phyloP scores from a whole-genome alignment of 2,888 invertebrate genomes.

The Belgica antarctica region DNA sequence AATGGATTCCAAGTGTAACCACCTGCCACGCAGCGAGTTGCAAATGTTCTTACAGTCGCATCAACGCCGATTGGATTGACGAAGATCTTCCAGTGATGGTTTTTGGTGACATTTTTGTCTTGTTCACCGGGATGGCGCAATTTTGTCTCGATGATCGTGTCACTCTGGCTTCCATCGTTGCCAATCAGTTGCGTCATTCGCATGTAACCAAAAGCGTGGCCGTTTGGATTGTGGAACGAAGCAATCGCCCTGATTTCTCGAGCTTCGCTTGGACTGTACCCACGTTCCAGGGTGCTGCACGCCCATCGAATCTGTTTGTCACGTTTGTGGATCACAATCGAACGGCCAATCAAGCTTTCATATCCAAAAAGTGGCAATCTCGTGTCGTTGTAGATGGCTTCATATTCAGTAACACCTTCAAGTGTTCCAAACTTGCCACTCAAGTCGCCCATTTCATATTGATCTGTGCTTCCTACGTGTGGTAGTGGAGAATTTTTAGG shows the following conservation, averaged over 20 bases:
- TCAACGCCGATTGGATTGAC: slow-evolving; percentile 91
- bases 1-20: slow-evolving; percentile 91
- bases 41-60: slow-evolving; percentile 75
- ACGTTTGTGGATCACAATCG: slow-evolving; percentile 77
- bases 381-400: slow-evolving; percentile 71
- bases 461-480: slow-evolving; percentile 71
- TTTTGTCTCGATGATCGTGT: slow-evolving; percentile 86
- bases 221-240: slow-evolving; percentile 85
- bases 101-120: slow-evolving; percentile 76
- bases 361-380: slow-evolving; percentile 78
- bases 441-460: slow-evolving; percentile 82
- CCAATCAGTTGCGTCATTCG: slow-evolving; percentile 86
- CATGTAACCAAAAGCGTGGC: slow-evolving; percentile 81
- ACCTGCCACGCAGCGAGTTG: slow-evolving; percentile 83
- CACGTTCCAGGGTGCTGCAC: slow-evolving; percentile 80
- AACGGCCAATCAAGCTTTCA: slow-evolving; percentile 79
- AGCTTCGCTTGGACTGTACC: slow-evolving; percentile 84
- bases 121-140: slow-evolving; percentile 81
- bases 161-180: slow-evolving; percentile 79
- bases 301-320: slow-evolving; percentile 69
- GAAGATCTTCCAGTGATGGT: slow-evolving; percentile 87
- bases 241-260: slow-evolving; percentile 82
- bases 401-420: slow-evolving; percentile 62
- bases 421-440: slow-evolving; percentile 82
- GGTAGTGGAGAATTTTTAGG: slow-evolving; percentile 62